These are phyloP conservation scores for Sturnira hondurensis DNA, from an alignment of 2,113 vertebrate genomes.

Conservation along the genomic window DNA sequence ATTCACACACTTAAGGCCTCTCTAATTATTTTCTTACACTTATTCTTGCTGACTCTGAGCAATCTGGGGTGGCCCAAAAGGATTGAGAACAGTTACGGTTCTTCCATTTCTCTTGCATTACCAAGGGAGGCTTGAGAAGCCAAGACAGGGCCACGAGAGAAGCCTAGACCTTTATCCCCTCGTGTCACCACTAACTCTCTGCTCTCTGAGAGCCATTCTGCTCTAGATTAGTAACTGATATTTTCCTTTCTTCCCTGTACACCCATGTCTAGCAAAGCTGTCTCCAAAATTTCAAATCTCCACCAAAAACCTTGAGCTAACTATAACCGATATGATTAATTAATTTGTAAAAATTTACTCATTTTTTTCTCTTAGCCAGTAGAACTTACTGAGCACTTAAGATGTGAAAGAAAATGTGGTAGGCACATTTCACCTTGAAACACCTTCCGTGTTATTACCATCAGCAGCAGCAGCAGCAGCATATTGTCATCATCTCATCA, in stretches of 20 bases:
- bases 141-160: background rate
- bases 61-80: background rate
- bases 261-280: background rate
- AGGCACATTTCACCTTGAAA: background rate
- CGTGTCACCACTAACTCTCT: rapidly evolving
- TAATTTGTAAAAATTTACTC: background rate
- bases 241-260: background rate
- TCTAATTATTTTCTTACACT: background rate
- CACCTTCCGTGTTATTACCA: background rate
- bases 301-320: background rate
- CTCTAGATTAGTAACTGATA: background rate
- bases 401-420: background rate
- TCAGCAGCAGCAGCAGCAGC: too few species aligned
- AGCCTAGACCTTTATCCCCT: background rate
- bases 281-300: background rate
- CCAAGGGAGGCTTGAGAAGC: background rate
- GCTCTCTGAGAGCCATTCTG: background rate
- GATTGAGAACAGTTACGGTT: background rate
- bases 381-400: background rate
- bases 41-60: background rate
- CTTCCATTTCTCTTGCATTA: background rate
- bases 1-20: background rate
- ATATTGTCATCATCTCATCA: background rate
- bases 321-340: background rate
- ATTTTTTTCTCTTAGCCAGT: background rate